Percentiles rank a stretch among this genome's conserved stretches.
Conservation (phyloP, 2,888 invertebrate species). For the Lampropteryx suffumata region DNA sequence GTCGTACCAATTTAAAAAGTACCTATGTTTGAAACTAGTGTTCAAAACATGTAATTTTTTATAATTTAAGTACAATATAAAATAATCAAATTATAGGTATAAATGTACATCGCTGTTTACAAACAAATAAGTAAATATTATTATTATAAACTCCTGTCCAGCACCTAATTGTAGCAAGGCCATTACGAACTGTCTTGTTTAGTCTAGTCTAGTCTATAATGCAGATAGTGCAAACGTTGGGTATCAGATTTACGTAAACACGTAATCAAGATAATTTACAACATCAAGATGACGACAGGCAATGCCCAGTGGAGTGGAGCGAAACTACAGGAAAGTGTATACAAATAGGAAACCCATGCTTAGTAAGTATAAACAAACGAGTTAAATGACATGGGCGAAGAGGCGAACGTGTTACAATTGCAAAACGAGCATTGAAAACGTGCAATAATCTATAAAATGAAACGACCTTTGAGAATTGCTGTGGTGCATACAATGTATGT, state of each 20-base stretch:
- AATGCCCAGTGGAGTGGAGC: slow-evolving; percentile 18
- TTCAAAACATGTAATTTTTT: no score
- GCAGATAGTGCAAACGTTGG: no score
- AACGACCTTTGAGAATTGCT: not conserved
- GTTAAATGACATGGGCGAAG: not conserved
- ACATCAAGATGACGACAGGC: slow-evolving; percentile 17
- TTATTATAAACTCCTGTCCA: no score
- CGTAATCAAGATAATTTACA: slow-evolving; percentile 23
- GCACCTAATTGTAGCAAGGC: no score
- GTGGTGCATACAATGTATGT: slow-evolving; percentile 3
- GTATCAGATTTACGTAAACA: slow-evolving; percentile 9
- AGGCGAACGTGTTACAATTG: not conserved
- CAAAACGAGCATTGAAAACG: not conserved
- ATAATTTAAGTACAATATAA: no score
- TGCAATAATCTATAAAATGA: not conserved
- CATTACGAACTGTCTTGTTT: no score
- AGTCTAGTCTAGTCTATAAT: no score
- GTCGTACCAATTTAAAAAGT: no score
- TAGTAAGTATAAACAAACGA: not conserved
- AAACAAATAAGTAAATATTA: no score
- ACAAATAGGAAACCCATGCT: not conserved
- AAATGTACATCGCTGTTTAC: no score
- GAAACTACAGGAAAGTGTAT: slow-evolving; percentile 20
- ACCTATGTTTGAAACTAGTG: no score
- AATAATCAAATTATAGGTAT: no score